phyloP scores from a whole-genome alignment of 2,888 invertebrate species.

The Boloria euphrosyne region DNA sequence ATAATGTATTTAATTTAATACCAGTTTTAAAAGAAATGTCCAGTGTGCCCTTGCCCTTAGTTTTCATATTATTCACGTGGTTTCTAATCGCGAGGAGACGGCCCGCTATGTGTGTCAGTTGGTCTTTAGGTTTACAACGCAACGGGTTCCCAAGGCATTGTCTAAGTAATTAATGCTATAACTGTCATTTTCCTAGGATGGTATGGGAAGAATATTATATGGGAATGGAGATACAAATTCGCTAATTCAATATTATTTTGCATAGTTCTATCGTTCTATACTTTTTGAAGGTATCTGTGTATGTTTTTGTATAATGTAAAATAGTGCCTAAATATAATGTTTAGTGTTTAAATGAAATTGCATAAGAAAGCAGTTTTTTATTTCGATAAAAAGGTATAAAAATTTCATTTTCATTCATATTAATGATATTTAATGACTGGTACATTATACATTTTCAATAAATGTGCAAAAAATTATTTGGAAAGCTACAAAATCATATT shows the following conservation, averaged over 20 bases:
- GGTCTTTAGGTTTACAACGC: constrained; percentile 75
- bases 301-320: no score
- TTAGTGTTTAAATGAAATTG: no score
- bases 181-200: constrained; percentile 65
- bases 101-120: constrained; percentile 62
- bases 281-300: no score
- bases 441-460: not conserved
- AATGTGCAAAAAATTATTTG: not conserved
- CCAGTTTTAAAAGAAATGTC: not conserved
- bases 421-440: no score
- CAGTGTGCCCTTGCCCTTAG: not conserved
- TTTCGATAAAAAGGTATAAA: no score
- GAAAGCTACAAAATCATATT: constrained; percentile 1
- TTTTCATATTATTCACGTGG: constrained; percentile 40
- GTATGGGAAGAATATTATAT: constrained; percentile 55
- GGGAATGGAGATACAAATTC: constrained; percentile 30
- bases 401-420: no score
- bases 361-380: no score
- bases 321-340: no score
- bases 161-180: constrained; percentile 60
- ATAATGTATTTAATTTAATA: no score
- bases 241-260: not conserved
- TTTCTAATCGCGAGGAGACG: constrained; percentile 45
- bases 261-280: no score
- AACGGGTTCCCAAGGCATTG: constrained; percentile 66